Evolutionary conservation across 1,140 invertebrate species (phyloP).

Genomic region (Drosophila nebulosa): DNA sequence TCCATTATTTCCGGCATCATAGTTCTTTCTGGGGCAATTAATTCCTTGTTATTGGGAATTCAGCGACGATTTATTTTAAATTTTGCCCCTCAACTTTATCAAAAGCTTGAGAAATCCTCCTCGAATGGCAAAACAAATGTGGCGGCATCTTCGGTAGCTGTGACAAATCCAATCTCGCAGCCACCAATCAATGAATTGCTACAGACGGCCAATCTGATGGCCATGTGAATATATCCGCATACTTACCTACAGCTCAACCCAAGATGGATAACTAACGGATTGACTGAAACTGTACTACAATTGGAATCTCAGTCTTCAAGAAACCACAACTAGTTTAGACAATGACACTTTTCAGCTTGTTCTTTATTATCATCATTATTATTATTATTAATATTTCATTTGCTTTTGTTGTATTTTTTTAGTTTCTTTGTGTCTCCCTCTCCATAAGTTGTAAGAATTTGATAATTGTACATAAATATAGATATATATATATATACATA

Average conservation of each 20-base stretch:
- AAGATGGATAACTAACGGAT: slow-evolving; percentile 32
- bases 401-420: neutral
- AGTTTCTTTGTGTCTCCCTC: neutral
- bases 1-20: slow-evolving; percentile 95
- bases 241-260: slow-evolving; percentile 46
- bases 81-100: slow-evolving; percentile 55
- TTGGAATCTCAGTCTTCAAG: neutral
- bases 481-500: slow-evolving; percentile 7
- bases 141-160: neutral
- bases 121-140: neutral
- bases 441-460: neutral
- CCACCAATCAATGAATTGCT: slow-evolving; percentile 53
- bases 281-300: neutral
- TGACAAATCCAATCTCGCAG: neutral
- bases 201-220: slow-evolving; percentile 65
- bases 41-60: slow-evolving; percentile 30
- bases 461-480: slow-evolving; percentile 25
- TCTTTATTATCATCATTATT: neutral
- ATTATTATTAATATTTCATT: neutral
- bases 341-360: slow-evolving; percentile 1
- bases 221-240: slow-evolving; percentile 66
- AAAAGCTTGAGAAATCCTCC: slow-evolving; percentile 15
- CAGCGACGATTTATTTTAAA: slow-evolving; percentile 42
- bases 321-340: neutral
- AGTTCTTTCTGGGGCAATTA: slow-evolving; percentile 86